Percentiles rank a stretch among this genome's conserved stretches.
phyloP scores from a whole-genome alignment of 2,888 invertebrate genomes.

The Idaea straminata region DNA sequence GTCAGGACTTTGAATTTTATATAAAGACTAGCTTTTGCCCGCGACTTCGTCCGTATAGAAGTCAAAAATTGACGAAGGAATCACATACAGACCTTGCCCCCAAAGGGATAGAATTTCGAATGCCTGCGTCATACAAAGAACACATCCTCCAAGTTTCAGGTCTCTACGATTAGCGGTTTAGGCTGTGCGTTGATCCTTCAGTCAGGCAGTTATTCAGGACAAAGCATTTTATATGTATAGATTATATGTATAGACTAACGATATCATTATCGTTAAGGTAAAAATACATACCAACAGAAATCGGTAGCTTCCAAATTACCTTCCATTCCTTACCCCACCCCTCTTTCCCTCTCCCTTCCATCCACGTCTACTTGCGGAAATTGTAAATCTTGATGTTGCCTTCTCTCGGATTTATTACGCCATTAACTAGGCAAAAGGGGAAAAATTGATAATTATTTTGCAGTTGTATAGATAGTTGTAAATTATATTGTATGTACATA shows the following conservation, averaged over 20 bases:
- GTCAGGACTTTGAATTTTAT: no score
- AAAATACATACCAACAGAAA: neutral
- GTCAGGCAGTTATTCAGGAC: no score
- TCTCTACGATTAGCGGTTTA: no score
- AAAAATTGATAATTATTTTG: constrained; percentile 48
- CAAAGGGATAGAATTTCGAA: no score
- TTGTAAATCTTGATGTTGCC: constrained; percentile 50
- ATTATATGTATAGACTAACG: neutral
- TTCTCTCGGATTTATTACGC: constrained; percentile 46
- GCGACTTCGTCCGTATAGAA: no score
- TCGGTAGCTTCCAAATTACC: neutral
- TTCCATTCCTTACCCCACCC: neutral
- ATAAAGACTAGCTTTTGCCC: no score
- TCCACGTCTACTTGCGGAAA: constrained; percentile 38
- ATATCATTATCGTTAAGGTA: neutral
- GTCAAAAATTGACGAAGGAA: no score
- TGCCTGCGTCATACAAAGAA: no score
- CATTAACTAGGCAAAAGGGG: constrained; percentile 43
- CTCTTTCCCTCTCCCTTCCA: neutral
- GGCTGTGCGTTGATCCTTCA: no score
- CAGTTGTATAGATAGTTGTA: neutral
- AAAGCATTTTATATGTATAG: no score
- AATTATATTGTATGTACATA: neutral
- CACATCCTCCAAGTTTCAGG: no score
- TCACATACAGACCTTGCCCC: no score